phyloP scores from a whole-genome alignment of 2,888 invertebrate genomes.

The Polietes domitor region DNA sequence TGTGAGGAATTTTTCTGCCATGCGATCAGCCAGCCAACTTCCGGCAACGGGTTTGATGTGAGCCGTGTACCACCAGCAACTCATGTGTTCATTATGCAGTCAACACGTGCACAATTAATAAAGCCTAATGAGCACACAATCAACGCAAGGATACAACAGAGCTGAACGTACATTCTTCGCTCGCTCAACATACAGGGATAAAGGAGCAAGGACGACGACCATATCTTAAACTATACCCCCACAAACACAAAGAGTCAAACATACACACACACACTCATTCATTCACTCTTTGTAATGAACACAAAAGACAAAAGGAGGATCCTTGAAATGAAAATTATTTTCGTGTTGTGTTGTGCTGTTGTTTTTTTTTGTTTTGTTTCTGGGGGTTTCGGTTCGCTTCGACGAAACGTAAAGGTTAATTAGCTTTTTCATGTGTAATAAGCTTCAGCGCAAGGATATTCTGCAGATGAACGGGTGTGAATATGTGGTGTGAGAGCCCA shows the following conservation, averaged over 20 bases:
- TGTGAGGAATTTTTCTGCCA: constrained; percentile 12
- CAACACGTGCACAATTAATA: constrained; percentile 67
- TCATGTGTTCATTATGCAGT: constrained; percentile 64
- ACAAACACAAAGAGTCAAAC: neutral
- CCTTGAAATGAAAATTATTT: constrained; percentile 14
- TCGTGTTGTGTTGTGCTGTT: neutral
- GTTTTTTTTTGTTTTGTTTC: neutral
- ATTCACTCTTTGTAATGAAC: neutral
- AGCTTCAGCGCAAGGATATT: neutral
- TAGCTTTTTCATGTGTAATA: constrained; percentile 44
- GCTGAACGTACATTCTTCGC: neutral
- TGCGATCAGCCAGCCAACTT: neutral
- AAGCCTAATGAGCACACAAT: constrained; percentile 61
- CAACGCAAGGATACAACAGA: constrained; percentile 10
- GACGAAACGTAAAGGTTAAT: constrained; percentile 46
- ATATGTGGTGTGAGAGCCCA: neutral
- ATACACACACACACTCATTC: neutral
- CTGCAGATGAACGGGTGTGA: neutral
- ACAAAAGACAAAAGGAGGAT: constrained; percentile 8
- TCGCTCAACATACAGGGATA: neutral
- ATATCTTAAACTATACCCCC: neutral
- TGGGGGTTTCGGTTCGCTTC: neutral
- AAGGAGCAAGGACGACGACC: neutral
- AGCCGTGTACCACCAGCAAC: neutral
- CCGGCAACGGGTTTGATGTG: neutral